Evolutionary conservation across 2,797 vertebrate species (phyloP).

Genomic region (Otolemur crassicaudatus): DNA sequence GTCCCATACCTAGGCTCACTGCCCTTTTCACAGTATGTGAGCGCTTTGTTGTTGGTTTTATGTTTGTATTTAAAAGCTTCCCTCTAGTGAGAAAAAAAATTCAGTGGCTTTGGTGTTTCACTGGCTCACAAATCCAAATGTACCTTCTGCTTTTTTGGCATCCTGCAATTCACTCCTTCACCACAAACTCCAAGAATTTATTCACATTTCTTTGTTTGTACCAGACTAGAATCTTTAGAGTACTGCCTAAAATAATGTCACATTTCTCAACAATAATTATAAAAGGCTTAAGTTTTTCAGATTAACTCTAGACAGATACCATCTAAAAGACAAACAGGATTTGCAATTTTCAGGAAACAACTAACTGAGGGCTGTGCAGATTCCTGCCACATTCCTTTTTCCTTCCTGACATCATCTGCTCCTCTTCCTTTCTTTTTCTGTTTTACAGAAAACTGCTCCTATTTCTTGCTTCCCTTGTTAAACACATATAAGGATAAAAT

Average conservation of each 20-base stretch:
- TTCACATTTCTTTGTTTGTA: slow-evolving; percentile 29
- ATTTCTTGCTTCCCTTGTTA: slow-evolving; percentile 18
- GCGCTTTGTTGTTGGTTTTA: neutral
- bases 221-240: neutral
- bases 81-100: neutral
- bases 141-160: neutral
- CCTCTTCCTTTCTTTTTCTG: neutral
- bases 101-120: neutral
- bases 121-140: neutral
- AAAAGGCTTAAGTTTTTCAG: neutral
- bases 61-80: neutral
- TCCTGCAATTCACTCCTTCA: neutral
- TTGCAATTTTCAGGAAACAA: neutral
- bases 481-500: neutral
- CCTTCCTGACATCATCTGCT: neutral
- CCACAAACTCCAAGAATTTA: neutral
- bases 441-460: neutral
- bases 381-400: neutral
- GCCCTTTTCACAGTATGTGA: neutral
- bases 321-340: neutral
- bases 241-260: slow-evolving; percentile 42
- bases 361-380: neutral
- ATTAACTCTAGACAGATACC: neutral
- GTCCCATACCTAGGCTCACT: neutral
- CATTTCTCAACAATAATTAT: slow-evolving; percentile 12